Evolutionary conservation across 2,797 vertebrate genomes (phyloP).

Genomic region (Enteromius afrohamiltoni): DNA sequence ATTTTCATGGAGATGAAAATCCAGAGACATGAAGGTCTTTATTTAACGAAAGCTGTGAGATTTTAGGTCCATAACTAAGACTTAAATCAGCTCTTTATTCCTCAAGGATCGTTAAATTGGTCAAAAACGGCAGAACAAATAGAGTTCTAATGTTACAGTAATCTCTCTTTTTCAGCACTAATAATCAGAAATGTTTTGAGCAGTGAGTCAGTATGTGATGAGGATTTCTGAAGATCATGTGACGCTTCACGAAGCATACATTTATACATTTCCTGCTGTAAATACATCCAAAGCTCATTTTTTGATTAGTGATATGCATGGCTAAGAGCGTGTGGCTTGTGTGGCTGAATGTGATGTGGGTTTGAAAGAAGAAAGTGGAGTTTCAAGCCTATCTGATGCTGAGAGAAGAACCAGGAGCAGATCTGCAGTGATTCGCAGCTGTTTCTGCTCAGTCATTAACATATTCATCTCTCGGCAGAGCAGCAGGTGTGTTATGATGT

Average conservation of each 20-base stretch:
- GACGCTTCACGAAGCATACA: too few species aligned
- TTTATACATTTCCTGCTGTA: fast-evolving
- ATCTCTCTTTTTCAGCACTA: too few species aligned
- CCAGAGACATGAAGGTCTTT: neutral
- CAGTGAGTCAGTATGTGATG: neutral
- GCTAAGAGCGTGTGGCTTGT: neutral
- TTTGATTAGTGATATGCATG: neutral
- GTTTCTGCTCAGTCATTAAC: constrained; percentile 57
- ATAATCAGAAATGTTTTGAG: neutral
- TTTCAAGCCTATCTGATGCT: neutral
- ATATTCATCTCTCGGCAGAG: constrained; percentile 56
- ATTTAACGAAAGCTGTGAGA: neutral
- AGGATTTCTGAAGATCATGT: neutral
- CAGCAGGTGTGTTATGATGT: constrained; percentile 58
- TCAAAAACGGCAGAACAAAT: neutral
- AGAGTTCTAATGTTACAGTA: neutral
- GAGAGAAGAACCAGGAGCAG: neutral
- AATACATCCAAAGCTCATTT: too few species aligned
- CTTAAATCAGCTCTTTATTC: neutral
- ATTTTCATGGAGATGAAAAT: neutral
- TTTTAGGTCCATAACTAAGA: neutral
- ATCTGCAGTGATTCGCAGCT: constrained; percentile 41
- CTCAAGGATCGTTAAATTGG: neutral
- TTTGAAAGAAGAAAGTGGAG: neutral
- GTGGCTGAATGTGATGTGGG: neutral